Base-by-base conservation (phyloP, 1,140 invertebrate genomes). In the Cryptotermes secundus region DNA sequence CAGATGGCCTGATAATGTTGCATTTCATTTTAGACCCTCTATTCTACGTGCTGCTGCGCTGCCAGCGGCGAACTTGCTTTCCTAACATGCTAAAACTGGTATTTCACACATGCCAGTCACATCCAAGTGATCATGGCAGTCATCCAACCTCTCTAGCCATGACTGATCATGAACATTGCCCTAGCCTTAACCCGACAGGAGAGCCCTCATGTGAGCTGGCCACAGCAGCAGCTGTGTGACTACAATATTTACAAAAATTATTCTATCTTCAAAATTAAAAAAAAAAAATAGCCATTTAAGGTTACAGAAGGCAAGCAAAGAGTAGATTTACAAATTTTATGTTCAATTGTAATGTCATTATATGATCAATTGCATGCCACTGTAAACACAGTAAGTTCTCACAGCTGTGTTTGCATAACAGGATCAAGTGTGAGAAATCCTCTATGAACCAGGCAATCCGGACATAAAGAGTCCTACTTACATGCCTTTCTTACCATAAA, bases 11-110 rank as follows among this genome's bases (percentile, higher is more conserved):
- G 79, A 93, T 96, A 88, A 93, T 95, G n/a, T 87, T 96, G 36
- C 96, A 97, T 88, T 97, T 96, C 87, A 93, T 94, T 31, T 89
- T 96, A 79, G 95, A 97, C 89, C 96, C 96, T 2, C 95, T 95
- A 85, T 93, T 97, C 80, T 96, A 97, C 88, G 95, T 97, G 26
- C 89, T 96, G 31, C 90, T 95, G 86, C 90, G 94, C 82, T 88
- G 86, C 9, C 86, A 86, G 1, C 86, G 87, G 45, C 83, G 87
- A 3, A 83, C 84, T 3, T 83, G 85, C 22, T 84, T 87, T 42
- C 82, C 86, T 2, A 85, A 81, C 34, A 82, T 87, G 9, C 53
- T 87, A 34, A 87, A 87, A 59, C 84, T 86, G 22, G 22, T 87
- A 6, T 87, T 86, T 79, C 85, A 84, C 22, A 84, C 82, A 38